Evolutionary conservation across 2,888 invertebrate genomes (phyloP), one percentile per base, ranked within the genome.

Genomic region (Terebella lapidaria): DNA sequence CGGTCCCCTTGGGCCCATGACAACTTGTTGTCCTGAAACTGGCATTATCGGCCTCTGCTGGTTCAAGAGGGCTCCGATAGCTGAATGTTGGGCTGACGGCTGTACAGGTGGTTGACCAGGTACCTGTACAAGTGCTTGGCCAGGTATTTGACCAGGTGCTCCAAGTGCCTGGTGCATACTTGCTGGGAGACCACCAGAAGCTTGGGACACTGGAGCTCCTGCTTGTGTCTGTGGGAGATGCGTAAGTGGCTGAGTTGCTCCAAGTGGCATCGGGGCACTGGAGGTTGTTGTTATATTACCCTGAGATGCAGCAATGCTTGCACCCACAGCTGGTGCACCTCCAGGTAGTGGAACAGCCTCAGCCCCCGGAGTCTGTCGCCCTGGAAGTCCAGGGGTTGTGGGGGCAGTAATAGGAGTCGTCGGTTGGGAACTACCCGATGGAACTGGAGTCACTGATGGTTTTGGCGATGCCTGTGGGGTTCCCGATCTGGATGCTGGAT

Each of bases 381-480:
- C 42, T 35, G 42, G 42, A 15, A 35, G n/a, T n/a, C 10, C 10
- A 15, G 42, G 42, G 10, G 42, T 35, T 35, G 42, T 35, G 10
- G 42, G 42, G n/a, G 10, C n/a, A 35, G 10, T 22, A 15, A 15
- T 5, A 15, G 53, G 53, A 27, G 53, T 53, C 22, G 27, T 5
- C 5, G 28, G 53, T 28, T 25, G 53, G 15, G 53, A 27, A 5
- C 15, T 28, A 28, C 15, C 5, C 27, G 29, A 5, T 5, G 49
- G 22, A 5, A 15, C 49, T 10, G 53, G 53, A 15, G 53, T 53
- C 27, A 18, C 27, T 25, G 53, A 22, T 10, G 27, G 27, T 5
- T 28, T 26, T 25, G 53, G 53, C 10, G 53, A 53, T 59, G 65
- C 56, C 59, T 66, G 66, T n/a, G 66, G 66, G 1, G 66, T 66